A percentile compares a stretch with the other conserved stretches of the same genome.
Evolutionary conservation across 2,888 invertebrate species (phyloP).

Genomic region (Molorchus minor): DNA sequence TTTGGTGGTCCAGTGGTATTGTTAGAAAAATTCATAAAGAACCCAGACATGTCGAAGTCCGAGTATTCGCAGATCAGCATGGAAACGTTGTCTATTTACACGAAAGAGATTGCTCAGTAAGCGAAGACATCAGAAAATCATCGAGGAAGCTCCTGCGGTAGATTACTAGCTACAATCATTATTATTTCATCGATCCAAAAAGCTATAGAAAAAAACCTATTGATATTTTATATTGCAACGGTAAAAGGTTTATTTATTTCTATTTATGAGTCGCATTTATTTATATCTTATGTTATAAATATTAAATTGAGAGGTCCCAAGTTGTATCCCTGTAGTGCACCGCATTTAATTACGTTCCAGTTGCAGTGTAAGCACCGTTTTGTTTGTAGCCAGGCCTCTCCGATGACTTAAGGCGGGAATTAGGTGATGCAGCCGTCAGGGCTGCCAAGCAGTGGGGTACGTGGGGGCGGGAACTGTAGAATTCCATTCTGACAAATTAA

Average conservation of each 20-base stretch:
- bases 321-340: not conserved
- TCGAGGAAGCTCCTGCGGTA: slow-evolving; percentile 98
- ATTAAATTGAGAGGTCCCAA: too few species aligned
- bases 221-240: too few species aligned
- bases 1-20: slow-evolving; percentile 94
- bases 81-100: slow-evolving; percentile 95
- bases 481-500: too few species aligned
- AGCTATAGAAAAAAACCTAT: too few species aligned
- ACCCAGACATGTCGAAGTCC: slow-evolving; percentile 96
- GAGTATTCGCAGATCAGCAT: slow-evolving; percentile 92
- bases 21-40: slow-evolving; percentile 88
- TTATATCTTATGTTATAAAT: too few species aligned
- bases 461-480: slow-evolving; percentile 99
- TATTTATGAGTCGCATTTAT: too few species aligned
- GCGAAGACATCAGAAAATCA: slow-evolving; percentile 97
- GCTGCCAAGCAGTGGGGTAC: slow-evolving; percentile 97
- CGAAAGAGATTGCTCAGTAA: slow-evolving; percentile 99
- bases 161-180: too few species aligned
- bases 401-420: slow-evolving; percentile 74
- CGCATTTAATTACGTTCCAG: not conserved
- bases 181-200: too few species aligned
- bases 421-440: slow-evolving; percentile 91
- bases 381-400: slow-evolving; percentile 82
- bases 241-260: too few species aligned
- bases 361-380: not conserved